A percentile compares a stretch with the other conserved stretches of the same genome.
Evolutionary conservation across 2,113 vertebrate genomes (phyloP).

Genomic region (Eptesicus fuscus): DNA sequence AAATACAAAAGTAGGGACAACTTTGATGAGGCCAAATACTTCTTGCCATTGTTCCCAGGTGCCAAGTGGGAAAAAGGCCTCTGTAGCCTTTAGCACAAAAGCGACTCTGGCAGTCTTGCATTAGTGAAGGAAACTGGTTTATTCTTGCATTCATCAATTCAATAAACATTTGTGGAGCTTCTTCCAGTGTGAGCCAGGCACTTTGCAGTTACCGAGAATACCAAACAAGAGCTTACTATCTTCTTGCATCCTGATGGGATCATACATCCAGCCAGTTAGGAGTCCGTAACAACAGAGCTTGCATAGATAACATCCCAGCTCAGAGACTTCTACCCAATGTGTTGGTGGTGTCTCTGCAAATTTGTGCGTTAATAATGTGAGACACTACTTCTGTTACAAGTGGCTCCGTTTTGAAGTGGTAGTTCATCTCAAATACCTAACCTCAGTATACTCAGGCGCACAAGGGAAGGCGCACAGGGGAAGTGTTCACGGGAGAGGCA

Average conservation of each 20-base stretch:
- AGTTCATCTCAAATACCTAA: slow-evolving; percentile 6
- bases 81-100: background rate
- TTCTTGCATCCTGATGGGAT: background rate
- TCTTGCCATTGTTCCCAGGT: background rate
- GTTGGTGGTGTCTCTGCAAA: slow-evolving; percentile 27
- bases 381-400: background rate
- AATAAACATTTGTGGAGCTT: slow-evolving; percentile 16
- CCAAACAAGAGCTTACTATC: slow-evolving; percentile 62
- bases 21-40: background rate
- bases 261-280: slow-evolving; percentile 4
- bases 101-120: background rate
- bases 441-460: background rate
- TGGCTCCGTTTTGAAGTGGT: slow-evolving; percentile 4
- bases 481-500: too few species aligned
- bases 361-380: background rate
- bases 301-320: background rate
- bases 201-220: slow-evolving; percentile 40
- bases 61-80: background rate
- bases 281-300: slow-evolving; percentile 47
- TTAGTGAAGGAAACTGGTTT: slow-evolving; percentile 44
- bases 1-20: background rate
- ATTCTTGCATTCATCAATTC: slow-evolving; percentile 13
- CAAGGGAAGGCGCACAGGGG: too few species aligned
- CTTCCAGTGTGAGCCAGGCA: slow-evolving; percentile 49
- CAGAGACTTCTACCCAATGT: background rate